phyloP scores from a whole-genome alignment of 2,797 vertebrate genomes.

The Salmo trutta region DNA sequence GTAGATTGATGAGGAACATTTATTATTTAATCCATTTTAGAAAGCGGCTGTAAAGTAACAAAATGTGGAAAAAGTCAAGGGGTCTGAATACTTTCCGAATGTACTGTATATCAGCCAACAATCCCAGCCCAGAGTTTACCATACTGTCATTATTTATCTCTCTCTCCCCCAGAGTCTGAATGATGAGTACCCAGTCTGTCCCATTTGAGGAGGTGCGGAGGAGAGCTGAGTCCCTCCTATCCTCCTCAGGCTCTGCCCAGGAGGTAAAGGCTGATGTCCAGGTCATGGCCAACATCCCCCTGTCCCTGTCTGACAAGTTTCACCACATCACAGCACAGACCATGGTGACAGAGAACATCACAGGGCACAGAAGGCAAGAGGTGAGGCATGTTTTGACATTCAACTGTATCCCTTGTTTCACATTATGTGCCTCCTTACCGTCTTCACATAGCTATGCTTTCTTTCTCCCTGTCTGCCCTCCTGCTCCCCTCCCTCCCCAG shows the following conservation, averaged over 20 bases:
- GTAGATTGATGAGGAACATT: no score
- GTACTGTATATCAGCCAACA: not conserved
- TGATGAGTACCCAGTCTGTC: slow-evolving; percentile 39
- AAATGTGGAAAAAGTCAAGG: no score
- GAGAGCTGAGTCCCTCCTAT: slow-evolving; percentile 57
- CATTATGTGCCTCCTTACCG: not conserved
- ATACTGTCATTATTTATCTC: not conserved
- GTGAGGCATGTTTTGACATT: slow-evolving; percentile 29
- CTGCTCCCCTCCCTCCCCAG: slow-evolving; percentile 32
- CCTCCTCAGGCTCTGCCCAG: slow-evolving; percentile 52
- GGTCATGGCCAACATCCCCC: slow-evolving; percentile 53
- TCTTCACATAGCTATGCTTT: no score
- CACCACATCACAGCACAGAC: slow-evolving; percentile 61
- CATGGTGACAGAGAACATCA: slow-evolving; percentile 74
- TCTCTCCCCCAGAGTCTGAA: not conserved
- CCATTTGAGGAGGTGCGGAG: slow-evolving; percentile 64
- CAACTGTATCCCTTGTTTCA: not conserved
- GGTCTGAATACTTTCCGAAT: no score
- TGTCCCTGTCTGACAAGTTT: slow-evolving; percentile 75
- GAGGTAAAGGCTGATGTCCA: slow-evolving; percentile 59
- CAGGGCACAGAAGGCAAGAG: slow-evolving; percentile 42
- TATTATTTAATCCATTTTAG: no score
- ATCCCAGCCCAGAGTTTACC: not conserved
- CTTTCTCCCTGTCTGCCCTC: not conserved
- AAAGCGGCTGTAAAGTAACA: no score